phyloP scores from a whole-genome alignment of 2,113 vertebrate genomes.

The Phylloscopus whistleri region DNA sequence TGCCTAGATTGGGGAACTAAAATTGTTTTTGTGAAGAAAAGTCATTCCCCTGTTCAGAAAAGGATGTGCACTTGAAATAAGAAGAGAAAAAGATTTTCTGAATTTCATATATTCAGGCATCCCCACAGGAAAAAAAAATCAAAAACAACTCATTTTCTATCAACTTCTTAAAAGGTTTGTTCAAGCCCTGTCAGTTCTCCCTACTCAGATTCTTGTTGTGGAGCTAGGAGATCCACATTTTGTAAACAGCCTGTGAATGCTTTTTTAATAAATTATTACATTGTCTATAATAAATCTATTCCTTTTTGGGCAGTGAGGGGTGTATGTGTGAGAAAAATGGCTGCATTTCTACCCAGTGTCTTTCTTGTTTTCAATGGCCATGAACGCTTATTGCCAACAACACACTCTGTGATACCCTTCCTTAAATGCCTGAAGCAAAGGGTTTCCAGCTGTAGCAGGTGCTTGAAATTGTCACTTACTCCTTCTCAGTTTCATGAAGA shows the following conservation, averaged over 20 bases:
- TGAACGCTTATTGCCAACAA: background rate
- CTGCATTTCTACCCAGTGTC: background rate
- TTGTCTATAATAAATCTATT: background rate
- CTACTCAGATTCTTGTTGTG: background rate
- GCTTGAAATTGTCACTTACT: background rate
- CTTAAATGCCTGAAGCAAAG: background rate
- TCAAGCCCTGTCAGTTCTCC: background rate
- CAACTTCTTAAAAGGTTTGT: background rate
- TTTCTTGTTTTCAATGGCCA: background rate
- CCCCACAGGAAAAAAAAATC: background rate
- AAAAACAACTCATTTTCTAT: background rate
- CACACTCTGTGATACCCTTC: background rate
- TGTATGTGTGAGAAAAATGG: background rate
- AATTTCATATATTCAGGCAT: background rate
- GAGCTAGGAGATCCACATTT: background rate
- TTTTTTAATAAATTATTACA: background rate
- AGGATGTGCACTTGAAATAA: background rate
- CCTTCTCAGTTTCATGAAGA: background rate
- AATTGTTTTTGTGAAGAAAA: background rate
- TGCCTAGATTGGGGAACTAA: background rate
- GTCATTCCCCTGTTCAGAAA: background rate
- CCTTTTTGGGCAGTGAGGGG: background rate
- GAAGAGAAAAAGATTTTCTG: background rate
- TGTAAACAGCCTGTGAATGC: background rate
- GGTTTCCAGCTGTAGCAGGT: background rate